These are phyloP conservation scores for Listronotus oregonensis DNA, from an alignment of 1,140 invertebrate genomes.

Conservation along the genomic window DNA sequence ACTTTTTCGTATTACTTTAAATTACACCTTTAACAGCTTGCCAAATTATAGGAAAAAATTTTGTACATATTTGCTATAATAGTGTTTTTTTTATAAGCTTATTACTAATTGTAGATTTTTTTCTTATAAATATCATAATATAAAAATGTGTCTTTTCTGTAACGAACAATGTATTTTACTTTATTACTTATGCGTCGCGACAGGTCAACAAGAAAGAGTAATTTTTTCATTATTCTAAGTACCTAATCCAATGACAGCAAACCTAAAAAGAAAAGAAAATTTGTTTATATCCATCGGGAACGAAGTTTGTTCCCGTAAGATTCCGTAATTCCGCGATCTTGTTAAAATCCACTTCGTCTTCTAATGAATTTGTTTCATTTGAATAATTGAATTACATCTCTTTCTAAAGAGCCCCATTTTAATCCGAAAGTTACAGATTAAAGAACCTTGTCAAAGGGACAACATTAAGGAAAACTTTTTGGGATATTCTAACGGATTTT, in stretches of 20 bases:
- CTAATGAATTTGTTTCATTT: conserved; percentile 41
- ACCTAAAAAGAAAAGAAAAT: conserved; percentile 5
- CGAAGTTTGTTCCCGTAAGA: conserved; percentile 10
- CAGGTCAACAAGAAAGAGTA: too few species aligned
- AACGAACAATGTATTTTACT: too few species aligned
- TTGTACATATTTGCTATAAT: too few species aligned
- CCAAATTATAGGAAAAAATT: too few species aligned
- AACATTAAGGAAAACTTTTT: conserved; percentile 8
- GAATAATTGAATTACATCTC: conserved; percentile 39
- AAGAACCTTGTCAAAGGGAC: conserved; percentile 30
- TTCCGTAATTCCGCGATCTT: conserved; percentile 31
- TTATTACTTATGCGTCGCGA: too few species aligned
- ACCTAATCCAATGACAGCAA: conserved; percentile 15
- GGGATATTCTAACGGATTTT: conserved; percentile 6
- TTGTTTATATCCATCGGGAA: conserved; percentile 7
- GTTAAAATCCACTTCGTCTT: conserved; percentile 38
- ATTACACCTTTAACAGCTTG: too few species aligned
- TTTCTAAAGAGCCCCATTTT: conserved; percentile 30
- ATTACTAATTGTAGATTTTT: too few species aligned
- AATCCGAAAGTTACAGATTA: conserved; percentile 35
- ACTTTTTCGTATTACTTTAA: too few species aligned
- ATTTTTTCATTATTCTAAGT: conserved; percentile 23
- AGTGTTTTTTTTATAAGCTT: too few species aligned
- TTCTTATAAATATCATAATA: too few species aligned
- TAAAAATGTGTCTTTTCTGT: too few species aligned